Percentiles rank a stretch among this genome's conserved stretches.
phyloP scores from a whole-genome alignment of 2,113 vertebrate genomes.

The Gymnarchus niloticus region DNA sequence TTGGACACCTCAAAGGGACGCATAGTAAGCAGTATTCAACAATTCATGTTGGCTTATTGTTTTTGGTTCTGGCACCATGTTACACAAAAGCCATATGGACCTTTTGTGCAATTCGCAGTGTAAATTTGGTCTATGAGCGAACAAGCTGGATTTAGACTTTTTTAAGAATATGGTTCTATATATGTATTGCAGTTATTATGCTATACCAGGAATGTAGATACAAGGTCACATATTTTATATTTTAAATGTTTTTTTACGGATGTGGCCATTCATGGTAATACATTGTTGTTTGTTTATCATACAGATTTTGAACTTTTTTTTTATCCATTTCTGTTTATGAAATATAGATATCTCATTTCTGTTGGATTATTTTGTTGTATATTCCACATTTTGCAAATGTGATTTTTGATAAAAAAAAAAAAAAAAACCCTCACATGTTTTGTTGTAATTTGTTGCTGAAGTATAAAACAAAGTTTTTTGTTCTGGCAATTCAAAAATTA shows the following conservation, averaged over 20 bases:
- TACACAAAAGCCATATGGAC: slow-evolving; percentile 27
- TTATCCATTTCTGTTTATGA: background rate
- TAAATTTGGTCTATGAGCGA: slow-evolving; percentile 10
- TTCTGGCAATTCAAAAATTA: background rate
- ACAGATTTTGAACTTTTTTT: background rate
- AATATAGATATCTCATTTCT: background rate
- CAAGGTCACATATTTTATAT: background rate
- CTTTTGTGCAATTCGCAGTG: slow-evolving; percentile 22
- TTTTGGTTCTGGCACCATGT: background rate
- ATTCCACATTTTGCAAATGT: slow-evolving; percentile 6
- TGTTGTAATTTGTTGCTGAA: background rate
- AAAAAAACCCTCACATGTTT: background rate
- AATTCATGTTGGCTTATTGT: background rate
- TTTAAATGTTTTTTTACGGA: background rate
- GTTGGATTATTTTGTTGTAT: background rate
- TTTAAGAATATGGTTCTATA: slow-evolving; percentile 1
- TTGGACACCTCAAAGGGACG: background rate
- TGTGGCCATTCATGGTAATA: background rate
- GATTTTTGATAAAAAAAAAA: background rate
- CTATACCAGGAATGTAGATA: slow-evolving; percentile 3
- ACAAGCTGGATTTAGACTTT: background rate
- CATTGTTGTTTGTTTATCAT: background rate
- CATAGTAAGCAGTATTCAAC: background rate
- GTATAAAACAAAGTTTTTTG: background rate
- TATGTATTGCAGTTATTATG: background rate